Evolutionary conservation across 1,140 invertebrate genomes (phyloP).

Genomic region (Drosophila littoralis): DNA sequence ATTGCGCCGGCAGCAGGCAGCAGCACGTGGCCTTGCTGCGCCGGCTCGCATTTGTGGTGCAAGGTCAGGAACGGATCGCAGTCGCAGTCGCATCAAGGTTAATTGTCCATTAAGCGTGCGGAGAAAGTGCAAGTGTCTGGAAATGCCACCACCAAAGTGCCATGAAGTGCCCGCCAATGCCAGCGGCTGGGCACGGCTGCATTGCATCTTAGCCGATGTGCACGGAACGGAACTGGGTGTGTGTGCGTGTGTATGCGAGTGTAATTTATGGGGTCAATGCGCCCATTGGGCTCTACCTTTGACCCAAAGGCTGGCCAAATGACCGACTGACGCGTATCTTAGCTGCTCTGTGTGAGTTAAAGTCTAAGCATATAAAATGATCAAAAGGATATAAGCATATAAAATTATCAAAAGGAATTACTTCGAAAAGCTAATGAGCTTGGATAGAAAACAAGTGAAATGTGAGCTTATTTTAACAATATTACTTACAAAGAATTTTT

Average conservation of each 20-base stretch:
- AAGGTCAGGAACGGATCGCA: constrained; percentile 64
- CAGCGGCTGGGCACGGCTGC: constrained; percentile 12
- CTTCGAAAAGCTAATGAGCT: neutral
- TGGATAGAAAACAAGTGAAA: neutral
- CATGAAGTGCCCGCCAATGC: constrained; percentile 45
- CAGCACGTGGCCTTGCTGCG: constrained; percentile 23
- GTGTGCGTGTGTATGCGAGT: constrained; percentile 17
- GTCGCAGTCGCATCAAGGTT: constrained; percentile 67
- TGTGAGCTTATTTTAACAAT: neutral
- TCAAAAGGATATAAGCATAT: neutral
- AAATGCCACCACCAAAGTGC: constrained; percentile 58
- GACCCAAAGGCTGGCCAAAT: constrained; percentile 15
- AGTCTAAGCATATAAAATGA: neutral
- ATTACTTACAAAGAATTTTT: neutral
- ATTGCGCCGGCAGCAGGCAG: constrained; percentile 42
- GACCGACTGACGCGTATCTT: constrained; percentile 4
- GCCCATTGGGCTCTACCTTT: constrained; percentile 65
- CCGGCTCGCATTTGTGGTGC: constrained; percentile 49
- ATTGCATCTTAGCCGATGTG: constrained; percentile 68
- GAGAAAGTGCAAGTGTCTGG: constrained; percentile 81
- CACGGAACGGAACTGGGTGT: constrained; percentile 16
- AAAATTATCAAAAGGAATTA: neutral
- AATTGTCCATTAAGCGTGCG: constrained; percentile 77
- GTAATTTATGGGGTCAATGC: constrained; percentile 77
- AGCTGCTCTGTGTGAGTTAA: neutral